A percentile compares a stretch with the other conserved stretches of the same genome.
phyloP scores from a whole-genome alignment of 2,797 vertebrate genomes.

The Sebastes elongatus region DNA sequence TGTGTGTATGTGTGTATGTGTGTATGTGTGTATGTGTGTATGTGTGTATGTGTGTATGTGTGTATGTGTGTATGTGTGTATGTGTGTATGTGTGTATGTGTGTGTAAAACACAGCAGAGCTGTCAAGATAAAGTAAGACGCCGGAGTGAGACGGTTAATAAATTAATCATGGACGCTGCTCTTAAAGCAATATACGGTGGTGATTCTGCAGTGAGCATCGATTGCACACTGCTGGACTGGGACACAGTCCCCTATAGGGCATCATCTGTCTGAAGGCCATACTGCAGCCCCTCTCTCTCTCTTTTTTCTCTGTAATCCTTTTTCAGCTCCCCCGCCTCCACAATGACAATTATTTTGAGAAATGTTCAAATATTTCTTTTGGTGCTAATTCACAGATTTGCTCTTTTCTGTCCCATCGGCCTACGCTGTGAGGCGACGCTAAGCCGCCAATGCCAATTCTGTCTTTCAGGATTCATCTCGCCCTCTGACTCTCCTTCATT shows the following conservation, averaged over 20 bases:
- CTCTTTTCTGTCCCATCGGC: neutral
- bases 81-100: neutral
- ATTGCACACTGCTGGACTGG: constrained; percentile 56
- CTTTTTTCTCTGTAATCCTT: neutral
- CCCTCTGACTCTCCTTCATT: neutral
- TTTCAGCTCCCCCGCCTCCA: neutral
- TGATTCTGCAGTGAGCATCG: constrained; percentile 56
- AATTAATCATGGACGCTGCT: constrained; percentile 76
- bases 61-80: neutral
- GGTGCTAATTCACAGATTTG: constrained; percentile 2
- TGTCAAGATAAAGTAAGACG: constrained; percentile 31
- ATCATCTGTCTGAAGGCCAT: constrained; percentile 7
- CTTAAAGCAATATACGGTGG: constrained; percentile 56
- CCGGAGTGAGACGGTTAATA: constrained; percentile 44
- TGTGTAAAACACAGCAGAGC: constrained; percentile 17
- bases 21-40: neutral
- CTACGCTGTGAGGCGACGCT: neutral
- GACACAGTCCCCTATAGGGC: constrained; percentile 18
- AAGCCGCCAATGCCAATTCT: neutral
- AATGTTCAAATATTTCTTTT: neutral
- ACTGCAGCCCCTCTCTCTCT: neutral
- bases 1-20: neutral
- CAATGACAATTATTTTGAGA: neutral
- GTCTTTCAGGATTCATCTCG: neutral
- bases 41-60: neutral